Percentiles rank a stretch among this genome's conserved stretches.
phyloP scores from a whole-genome alignment of 2,797 vertebrate species.

The Trachurus trachurus region DNA sequence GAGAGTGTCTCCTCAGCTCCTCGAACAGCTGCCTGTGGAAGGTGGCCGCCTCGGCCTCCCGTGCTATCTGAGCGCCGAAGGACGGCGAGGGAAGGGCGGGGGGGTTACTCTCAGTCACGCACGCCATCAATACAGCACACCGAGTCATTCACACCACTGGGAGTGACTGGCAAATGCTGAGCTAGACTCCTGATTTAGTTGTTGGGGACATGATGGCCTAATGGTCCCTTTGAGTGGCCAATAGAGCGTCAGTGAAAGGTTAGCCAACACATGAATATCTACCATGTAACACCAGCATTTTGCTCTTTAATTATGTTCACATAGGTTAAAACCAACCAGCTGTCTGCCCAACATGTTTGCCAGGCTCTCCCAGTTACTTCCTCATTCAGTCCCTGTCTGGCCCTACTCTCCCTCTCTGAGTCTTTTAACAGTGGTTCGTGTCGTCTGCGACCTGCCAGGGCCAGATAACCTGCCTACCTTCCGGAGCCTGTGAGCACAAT shows the following conservation, averaged over 20 bases:
- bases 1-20: slow-evolving; percentile 92
- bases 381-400: slow-evolving; percentile 71
- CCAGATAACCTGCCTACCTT: slow-evolving; percentile 91
- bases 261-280: background rate
- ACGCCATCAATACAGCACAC: slow-evolving; percentile 23
- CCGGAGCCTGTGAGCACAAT: slow-evolving; percentile 98
- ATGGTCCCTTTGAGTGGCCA: background rate
- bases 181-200: slow-evolving; percentile 28
- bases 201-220: background rate
- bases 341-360: slow-evolving; percentile 45
- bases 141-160: slow-evolving; percentile 57
- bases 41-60: slow-evolving; percentile 98
- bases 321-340: slow-evolving; percentile 4
- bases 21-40: slow-evolving; percentile 98
- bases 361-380: slow-evolving; percentile 50
- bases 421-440: background rate
- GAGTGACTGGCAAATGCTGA: slow-evolving; percentile 54
- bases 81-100: slow-evolving; percentile 58
- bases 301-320: background rate
- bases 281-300: background rate
- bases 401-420: slow-evolving; percentile 75
- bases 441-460: slow-evolving; percentile 25
- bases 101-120: slow-evolving; percentile 76
- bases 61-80: slow-evolving; percentile 91
- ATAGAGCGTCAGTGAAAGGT: background rate